Evolutionary conservation across 2,888 invertebrate genomes (phyloP), one percentile per base, ranked within the genome.

Genomic region (Dinocampus coccinellae): DNA sequence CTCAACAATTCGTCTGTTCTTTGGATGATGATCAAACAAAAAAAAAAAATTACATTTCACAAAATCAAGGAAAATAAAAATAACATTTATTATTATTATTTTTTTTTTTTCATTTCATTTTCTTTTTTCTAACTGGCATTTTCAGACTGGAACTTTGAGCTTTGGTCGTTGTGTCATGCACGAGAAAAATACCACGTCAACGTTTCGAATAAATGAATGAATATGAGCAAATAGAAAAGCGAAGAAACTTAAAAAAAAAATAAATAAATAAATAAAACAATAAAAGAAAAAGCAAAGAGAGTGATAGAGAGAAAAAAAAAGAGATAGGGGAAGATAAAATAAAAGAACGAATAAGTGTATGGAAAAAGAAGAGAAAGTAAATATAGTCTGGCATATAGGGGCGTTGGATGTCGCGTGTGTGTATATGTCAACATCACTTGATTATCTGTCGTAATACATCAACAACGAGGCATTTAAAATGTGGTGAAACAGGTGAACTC

Each of bases 371-470:
- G 33, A 53, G 22, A 53, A 9, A 22, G 52, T 53, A 53, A 53
- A 53, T 22, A 53, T 22, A 42, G 52, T 29, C 20, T 64, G 16
- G 26, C 24, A 62, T 52, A 52, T 47, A 53, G 26, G 52, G 29
- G 39, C 39, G 63, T 42, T 22, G 20, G 33, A 34, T 20, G 55
- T 66, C 29, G 24, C 33, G 52, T 26, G 65, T 55, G 33, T 29
- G 65, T n/a, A n/a, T n/a, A n/a, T 57, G 36, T 61, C 61, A 57
- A 36, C 39, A 36, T 42, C 26, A 42, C 71, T 60, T 72, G 73
- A 70, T 74, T 77, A 77, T 77, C 75, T 74, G 71, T 74, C 75
- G 71, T 73, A 72, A 77, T 75, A 73, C 67, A 77, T 75, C 73
- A 74, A 69, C 69, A 42, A 26, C 13, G 47, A 62, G 66, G 29